Conservation (phyloP, 2,797 vertebrate species). For the Scolopax rusticola region DNA sequence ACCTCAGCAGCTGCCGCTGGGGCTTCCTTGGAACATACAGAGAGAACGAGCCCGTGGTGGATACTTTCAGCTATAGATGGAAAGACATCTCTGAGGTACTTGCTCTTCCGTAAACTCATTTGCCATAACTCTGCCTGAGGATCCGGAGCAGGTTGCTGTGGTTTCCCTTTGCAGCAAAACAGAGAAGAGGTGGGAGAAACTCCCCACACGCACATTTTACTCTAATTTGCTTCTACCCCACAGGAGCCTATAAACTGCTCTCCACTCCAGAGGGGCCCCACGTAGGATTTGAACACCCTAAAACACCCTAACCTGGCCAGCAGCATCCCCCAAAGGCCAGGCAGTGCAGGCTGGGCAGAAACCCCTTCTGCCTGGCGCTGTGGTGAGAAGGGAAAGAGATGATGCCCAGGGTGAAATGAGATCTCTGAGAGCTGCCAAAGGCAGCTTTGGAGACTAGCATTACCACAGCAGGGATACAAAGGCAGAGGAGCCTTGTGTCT, state of each 20-base stretch:
- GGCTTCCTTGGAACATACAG: fast-evolving
- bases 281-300: fast-evolving
- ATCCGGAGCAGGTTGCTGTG: not conserved
- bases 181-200: not conserved
- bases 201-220: fast-evolving
- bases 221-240: not conserved
- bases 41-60: not conserved
- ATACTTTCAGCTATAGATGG: not conserved
- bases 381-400: not conserved
- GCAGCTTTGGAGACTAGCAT: not conserved
- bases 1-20: not conserved
- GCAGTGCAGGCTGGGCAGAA: no score
- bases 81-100: not conserved
- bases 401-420: not conserved
- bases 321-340: not conserved
- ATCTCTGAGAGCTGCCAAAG: not conserved
- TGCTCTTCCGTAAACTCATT: not conserved
- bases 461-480: not conserved
- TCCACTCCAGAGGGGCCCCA: not conserved
- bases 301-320: not conserved
- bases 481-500: not conserved
- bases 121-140: not conserved
- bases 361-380: not conserved
- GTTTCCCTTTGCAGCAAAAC: not conserved
- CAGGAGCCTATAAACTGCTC: not conserved